These are phyloP conservation scores for Motacilla alba DNA, from an alignment of 2,113 vertebrate species.

Conservation along the genomic window DNA sequence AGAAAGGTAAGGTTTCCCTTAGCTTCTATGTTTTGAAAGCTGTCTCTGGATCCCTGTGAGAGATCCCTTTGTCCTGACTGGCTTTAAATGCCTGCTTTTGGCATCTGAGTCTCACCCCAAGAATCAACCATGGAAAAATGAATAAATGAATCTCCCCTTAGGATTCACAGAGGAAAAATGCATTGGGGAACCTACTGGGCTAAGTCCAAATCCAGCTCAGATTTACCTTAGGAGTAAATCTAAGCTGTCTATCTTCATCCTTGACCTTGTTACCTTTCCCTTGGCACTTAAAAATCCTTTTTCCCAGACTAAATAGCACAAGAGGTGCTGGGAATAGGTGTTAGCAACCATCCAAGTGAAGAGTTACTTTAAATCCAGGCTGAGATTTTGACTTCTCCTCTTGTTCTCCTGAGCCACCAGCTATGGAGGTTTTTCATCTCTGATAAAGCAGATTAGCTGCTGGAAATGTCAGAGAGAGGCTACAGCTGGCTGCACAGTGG, in stretches of 20 bases:
- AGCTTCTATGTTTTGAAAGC: background rate
- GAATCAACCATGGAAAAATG: background rate
- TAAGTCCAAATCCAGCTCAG: background rate
- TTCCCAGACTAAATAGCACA: background rate
- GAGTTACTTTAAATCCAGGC: conserved; percentile 23
- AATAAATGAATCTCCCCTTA: background rate
- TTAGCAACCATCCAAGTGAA: conserved; percentile 15
- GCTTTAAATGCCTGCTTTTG: background rate
- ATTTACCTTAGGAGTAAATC: background rate
- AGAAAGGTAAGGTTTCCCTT: background rate
- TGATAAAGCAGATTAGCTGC: conserved; percentile 50
- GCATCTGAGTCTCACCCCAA: background rate
- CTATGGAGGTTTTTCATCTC: conserved; percentile 22
- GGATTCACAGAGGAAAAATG: background rate
- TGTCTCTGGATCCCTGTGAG: background rate
- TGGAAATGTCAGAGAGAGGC: conserved; percentile 36
- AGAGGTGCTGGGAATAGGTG: background rate
- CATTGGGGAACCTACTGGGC: background rate
- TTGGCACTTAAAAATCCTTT: background rate
- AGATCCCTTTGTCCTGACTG: background rate
- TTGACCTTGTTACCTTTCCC: background rate
- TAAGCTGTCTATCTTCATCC: background rate
- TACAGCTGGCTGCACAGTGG: conserved; percentile 66
- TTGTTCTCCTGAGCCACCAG: conserved; percentile 11
- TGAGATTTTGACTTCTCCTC: conserved; percentile 32